phyloP scores from a whole-genome alignment of 2,113 vertebrate genomes.

The Saimiri boliviensis region DNA sequence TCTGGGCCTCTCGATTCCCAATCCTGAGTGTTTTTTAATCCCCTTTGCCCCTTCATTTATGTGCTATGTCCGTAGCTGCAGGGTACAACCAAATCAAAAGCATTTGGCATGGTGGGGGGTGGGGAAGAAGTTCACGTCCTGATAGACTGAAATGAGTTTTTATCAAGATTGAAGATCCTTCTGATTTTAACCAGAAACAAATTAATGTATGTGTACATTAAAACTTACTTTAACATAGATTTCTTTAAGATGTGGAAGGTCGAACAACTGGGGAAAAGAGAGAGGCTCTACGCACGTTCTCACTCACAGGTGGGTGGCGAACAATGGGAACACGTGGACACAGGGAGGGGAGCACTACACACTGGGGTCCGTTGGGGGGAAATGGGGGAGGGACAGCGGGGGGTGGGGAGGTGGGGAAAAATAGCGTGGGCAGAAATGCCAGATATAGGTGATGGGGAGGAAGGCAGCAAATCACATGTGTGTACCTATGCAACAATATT shows the following conservation, averaged over 20 bases:
- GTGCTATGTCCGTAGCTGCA: fast-evolving
- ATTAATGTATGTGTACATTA: neutral
- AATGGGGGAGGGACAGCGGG: no score
- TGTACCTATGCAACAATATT: no score
- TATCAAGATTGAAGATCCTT: neutral
- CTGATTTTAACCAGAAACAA: conserved; percentile 21
- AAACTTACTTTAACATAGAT: neutral
- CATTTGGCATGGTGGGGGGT: no score
- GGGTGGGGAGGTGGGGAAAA: no score
- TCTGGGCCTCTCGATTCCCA: no score
- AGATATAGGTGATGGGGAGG: no score
- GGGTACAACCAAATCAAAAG: neutral
- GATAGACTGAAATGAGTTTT: neutral
- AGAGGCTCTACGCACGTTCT: neutral
- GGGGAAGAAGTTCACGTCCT: neutral
- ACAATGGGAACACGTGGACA: no score
- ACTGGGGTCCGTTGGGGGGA: no score
- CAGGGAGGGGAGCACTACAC: no score
- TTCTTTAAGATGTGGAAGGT: neutral
- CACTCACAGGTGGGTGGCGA: no score
- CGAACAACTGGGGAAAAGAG: neutral
- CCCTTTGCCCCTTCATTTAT: neutral
- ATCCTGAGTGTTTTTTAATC: neutral
- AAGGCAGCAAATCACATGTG: no score
- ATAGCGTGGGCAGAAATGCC: no score